Evolutionary conservation across 2,113 vertebrate species (phyloP).

Genomic region (Girardinichthys multiradiatus): DNA sequence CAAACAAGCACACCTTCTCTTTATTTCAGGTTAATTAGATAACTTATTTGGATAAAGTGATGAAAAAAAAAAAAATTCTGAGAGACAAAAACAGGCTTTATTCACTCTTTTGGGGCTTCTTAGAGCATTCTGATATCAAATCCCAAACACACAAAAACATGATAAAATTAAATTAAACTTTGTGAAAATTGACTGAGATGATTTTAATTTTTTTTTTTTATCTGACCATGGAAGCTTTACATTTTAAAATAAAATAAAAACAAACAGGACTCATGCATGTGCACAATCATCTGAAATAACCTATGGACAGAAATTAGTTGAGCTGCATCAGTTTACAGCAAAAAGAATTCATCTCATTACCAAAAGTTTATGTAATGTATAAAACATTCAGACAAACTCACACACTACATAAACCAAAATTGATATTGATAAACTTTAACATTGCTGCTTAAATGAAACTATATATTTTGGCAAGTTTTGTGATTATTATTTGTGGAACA

Average conservation of each 20-base stretch:
- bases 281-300: background rate
- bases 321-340: background rate
- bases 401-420: constrained; percentile 7
- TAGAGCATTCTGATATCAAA: too few relatives aligned
- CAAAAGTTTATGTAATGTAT: background rate
- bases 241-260: background rate
- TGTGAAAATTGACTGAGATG: too few relatives aligned
- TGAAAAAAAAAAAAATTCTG: too few relatives aligned
- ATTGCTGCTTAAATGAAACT: constrained; percentile 41
- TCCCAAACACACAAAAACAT: background rate
- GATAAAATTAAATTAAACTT: background rate
- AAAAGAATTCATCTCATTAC: background rate
- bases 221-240: background rate
- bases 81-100: too few relatives aligned
- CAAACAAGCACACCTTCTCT: background rate
- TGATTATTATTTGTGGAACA: constrained; percentile 40
- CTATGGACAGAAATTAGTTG: background rate
- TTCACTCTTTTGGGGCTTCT: background rate
- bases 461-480: constrained; percentile 63
- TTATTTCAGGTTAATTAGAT: background rate
- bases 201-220: too few relatives aligned
- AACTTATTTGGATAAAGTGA: background rate
- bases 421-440: constrained; percentile 33
- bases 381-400: constrained; percentile 13
- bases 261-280: background rate